phyloP scores from a whole-genome alignment of 2,888 invertebrate species.

The Epistrophe eligans region DNA sequence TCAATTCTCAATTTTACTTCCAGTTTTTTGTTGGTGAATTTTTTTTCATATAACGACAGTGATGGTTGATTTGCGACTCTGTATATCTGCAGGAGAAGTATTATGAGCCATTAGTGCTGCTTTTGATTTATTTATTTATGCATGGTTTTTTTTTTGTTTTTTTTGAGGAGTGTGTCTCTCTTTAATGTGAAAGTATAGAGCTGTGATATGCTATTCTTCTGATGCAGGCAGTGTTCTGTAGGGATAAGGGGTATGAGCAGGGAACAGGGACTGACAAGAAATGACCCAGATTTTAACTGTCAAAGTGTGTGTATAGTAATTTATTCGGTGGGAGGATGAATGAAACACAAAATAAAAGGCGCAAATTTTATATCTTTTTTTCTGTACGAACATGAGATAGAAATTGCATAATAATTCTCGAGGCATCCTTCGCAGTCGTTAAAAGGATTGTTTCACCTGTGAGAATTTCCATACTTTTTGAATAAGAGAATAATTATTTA shows the following conservation, averaged over 20 bases:
- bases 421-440: background rate
- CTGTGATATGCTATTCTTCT: slow-evolving; percentile 18
- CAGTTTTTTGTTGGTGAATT: background rate
- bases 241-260: background rate
- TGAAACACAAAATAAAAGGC: background rate
- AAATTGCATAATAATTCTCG: slow-evolving; percentile 2
- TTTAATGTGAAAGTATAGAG: background rate
- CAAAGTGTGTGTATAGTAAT: background rate
- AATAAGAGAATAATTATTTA: slow-evolving; percentile 24
- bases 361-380: background rate
- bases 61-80: slow-evolving; percentile 61
- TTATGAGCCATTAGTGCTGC: slow-evolving; percentile 66
- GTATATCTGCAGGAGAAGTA: slow-evolving; percentile 63
- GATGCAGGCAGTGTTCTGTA: background rate
- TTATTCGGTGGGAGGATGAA: slow-evolving; percentile 1
- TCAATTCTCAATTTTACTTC: slow-evolving; percentile 26
- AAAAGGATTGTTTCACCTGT: slow-evolving; percentile 19
- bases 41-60: slow-evolving; percentile 16
- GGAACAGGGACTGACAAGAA: slow-evolving; percentile 10
- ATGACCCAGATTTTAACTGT: slow-evolving; percentile 42
- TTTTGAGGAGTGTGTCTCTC: background rate
- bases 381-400: background rate
- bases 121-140: slow-evolving; percentile 33
- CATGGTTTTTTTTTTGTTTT: background rate
- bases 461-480: slow-evolving; percentile 14